phyloP scores from a whole-genome alignment of 2,797 vertebrate genomes.

The Lacerta bilineata region DNA sequence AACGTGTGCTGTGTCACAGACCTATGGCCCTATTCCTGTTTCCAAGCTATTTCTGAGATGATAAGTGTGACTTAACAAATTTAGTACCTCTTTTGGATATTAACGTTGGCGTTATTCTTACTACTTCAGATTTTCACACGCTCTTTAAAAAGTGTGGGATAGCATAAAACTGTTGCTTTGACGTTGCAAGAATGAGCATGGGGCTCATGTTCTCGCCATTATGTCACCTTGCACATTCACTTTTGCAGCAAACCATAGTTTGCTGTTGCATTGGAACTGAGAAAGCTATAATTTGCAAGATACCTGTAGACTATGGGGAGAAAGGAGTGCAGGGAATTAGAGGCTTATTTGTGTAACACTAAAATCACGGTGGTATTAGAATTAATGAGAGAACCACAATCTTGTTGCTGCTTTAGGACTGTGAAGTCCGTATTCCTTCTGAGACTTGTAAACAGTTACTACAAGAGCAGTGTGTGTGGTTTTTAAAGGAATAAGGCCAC shows the following conservation, averaged over 20 bases:
- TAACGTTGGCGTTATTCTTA: background rate
- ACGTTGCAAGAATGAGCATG: background rate
- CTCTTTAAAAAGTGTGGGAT: background rate
- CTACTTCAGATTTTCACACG: no score
- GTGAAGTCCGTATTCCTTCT: background rate
- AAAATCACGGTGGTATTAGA: background rate
- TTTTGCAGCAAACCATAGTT: background rate
- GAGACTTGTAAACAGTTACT: background rate
- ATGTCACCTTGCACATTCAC: background rate
- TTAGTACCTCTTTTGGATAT: background rate
- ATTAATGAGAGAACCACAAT: background rate
- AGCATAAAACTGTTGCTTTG: background rate
- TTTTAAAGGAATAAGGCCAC: background rate
- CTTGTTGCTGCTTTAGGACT: background rate
- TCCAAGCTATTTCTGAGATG: background rate
- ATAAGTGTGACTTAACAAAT: background rate
- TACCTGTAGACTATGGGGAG: background rate
- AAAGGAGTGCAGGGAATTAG: background rate
- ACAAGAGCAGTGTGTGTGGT: background rate
- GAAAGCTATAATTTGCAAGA: background rate
- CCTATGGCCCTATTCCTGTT: background rate
- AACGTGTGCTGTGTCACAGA: no score
- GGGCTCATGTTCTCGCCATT: background rate
- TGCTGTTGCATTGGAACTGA: background rate
- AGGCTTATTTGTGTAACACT: background rate